Base-by-base conservation (phyloP, 1,140 invertebrate species). In the Chelonus insularis region DNA sequence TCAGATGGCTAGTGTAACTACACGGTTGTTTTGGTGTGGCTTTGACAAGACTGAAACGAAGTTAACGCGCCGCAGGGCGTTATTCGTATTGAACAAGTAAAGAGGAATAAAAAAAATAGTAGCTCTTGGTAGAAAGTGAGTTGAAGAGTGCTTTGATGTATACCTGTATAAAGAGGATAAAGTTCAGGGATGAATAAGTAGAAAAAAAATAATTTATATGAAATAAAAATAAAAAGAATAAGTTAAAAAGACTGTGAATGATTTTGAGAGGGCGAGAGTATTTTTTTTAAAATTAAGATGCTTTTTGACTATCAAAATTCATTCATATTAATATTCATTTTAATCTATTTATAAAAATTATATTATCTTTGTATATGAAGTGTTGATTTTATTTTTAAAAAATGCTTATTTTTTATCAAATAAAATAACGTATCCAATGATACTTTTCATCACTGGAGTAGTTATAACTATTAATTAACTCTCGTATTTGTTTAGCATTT, bases 11-110 rank as follows among this genome's bases (percentile, higher is more conserved):
- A 36, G 1, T 16, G 47, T 39, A 37, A 59, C 34, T 21, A 36
- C 47, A 51, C 47, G 12, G 2, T 51, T 21, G 34, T 59, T 50
- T 59, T 50, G 39, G n/a, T 34, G 20, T 14, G 1, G 23, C 47
- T 36, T 43, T 59, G 48, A 59, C 57, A 25, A 59, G 57, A 41
- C 45, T 32, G 20, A 25, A 58, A 57, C 34, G 20, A 57, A 57
- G 37, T 57, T 29, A 57, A 48, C 23, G 11, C 47, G 34, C 48
- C 37, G 34, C 57, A n/a, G 47, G 47, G 20, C 37, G 34, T 36
- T 48, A 39, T 37, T 23, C 25, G 12, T 51, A 48, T 59, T 59
- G 45, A 39, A 48, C 47, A 20, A 16, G 39, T 37, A 51, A 34
- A 34, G 47, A 25, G 16, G 11, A 14, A 14, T 47, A 47, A 48